A percentile compares a stretch with the other conserved stretches of the same genome.
Conservation (phyloP, 1,140 invertebrate genomes). For the Melitaea cinxia region DNA sequence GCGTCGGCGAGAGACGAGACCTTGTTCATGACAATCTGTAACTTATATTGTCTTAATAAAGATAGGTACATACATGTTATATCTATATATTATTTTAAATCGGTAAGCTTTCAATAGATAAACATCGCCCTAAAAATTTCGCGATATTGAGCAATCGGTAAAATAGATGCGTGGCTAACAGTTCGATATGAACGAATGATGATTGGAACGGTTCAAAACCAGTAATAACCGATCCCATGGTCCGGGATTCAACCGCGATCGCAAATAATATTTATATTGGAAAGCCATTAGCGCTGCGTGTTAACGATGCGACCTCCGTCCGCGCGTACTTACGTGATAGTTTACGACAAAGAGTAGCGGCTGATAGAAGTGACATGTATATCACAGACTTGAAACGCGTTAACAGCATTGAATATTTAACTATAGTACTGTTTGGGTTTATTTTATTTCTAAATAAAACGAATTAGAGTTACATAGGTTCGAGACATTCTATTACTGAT, state of each 20-base stretch:
- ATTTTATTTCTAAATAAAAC: no score
- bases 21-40: no score
- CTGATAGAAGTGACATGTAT: not conserved
- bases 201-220: slow-evolving; percentile 15
- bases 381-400: no score
- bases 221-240: slow-evolving; percentile 7
- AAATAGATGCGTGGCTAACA: not conserved
- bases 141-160: not conserved
- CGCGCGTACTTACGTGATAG: slow-evolving; percentile 11
- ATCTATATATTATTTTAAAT: no score
- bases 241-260: slow-evolving; percentile 9
- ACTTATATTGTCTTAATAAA: no score
- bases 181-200: slow-evolving; percentile 20
- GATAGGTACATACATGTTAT: no score
- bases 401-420: no score
- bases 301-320: slow-evolving; percentile 18
- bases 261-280: slow-evolving; percentile 27
- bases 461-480: no score
- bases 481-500: no score
- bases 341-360: not conserved
- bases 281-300: slow-evolving; percentile 26
- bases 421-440: no score
- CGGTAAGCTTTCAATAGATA: slow-evolving; percentile 16
- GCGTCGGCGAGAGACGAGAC: no score
- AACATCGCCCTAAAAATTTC: not conserved